A percentile compares a stretch with the other conserved stretches of the same genome.
phyloP scores from a whole-genome alignment of 2,888 invertebrate species.

The Thera obeliscata region DNA sequence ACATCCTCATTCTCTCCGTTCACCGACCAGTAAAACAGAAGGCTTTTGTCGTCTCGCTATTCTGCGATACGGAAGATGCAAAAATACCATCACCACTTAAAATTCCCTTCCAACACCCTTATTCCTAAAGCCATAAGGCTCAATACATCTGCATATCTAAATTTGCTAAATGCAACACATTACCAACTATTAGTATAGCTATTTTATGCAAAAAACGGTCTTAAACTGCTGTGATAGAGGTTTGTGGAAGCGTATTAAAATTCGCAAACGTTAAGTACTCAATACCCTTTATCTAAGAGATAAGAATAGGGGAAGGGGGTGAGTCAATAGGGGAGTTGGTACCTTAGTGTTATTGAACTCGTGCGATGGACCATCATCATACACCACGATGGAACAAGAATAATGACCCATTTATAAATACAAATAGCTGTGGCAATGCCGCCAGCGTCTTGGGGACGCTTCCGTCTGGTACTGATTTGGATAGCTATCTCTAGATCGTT shows the following conservation, averaged over 20 bases:
- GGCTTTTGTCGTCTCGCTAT: slow-evolving; percentile 75
- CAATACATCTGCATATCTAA: slow-evolving; percentile 26
- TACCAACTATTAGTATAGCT: slow-evolving; percentile 7
- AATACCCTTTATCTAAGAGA: slow-evolving; percentile 81
- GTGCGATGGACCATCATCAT: slow-evolving; percentile 17
- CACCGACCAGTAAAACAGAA: slow-evolving; percentile 79
- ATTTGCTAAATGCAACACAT: slow-evolving; percentile 28
- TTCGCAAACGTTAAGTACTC: slow-evolving; percentile 73
- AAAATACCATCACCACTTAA: slow-evolving; percentile 39
- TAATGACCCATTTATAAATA: too few species aligned
- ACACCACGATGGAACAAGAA: too few species aligned
- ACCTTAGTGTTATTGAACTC: slow-evolving; percentile 39
- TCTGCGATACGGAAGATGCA: slow-evolving; percentile 66
- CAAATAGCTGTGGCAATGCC: too few species aligned
- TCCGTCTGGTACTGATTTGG: too few species aligned
- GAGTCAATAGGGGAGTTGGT: slow-evolving; percentile 47
- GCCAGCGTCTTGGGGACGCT: too few species aligned
- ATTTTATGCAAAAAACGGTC: slow-evolving; percentile 13
- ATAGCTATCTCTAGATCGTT: too few species aligned
- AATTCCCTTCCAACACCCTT: slow-evolving; percentile 46
- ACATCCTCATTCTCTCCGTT: slow-evolving; percentile 50
- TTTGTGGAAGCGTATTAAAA: slow-evolving; percentile 41
- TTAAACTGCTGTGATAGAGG: slow-evolving; percentile 18
- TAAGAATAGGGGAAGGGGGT: slow-evolving; percentile 71
- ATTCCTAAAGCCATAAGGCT: slow-evolving; percentile 22